A percentile compares a stretch with the other conserved stretches of the same genome.
These are phyloP conservation scores for Copidosoma floridanum DNA, from an alignment of 1,140 invertebrate genomes.

Conservation along the genomic window DNA sequence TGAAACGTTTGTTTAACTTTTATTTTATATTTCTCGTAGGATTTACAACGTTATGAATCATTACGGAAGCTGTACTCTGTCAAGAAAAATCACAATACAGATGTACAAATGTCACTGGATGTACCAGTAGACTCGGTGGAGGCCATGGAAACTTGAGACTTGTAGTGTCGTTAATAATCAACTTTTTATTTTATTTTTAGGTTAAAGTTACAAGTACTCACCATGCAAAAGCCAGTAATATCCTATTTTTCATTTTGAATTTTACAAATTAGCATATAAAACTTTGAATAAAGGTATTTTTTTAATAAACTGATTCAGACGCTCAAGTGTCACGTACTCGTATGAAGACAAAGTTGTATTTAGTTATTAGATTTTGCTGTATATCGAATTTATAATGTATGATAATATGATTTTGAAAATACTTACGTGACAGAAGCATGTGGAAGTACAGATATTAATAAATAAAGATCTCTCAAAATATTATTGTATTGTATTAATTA, in stretches of 20 bases:
- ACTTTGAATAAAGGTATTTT: constrained; percentile 16
- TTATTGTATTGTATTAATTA: too few species aligned
- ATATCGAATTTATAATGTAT: background rate
- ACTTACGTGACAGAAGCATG: too few species aligned
- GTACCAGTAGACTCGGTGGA: constrained; percentile 47
- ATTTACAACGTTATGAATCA: constrained; percentile 61
- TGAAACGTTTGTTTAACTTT: background rate
- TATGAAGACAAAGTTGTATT: constrained; percentile 6
- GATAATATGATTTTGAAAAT: too few species aligned
- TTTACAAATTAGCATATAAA: constrained; percentile 16
- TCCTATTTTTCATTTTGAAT: constrained; percentile 9
- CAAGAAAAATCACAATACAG: constrained; percentile 45
- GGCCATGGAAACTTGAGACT: constrained; percentile 53
- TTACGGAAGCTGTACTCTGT: constrained; percentile 59
- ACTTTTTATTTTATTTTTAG: constrained; percentile 1
- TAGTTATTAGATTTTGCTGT: constrained; percentile 1
- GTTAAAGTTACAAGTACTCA: constrained; percentile 1
- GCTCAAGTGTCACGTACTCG: background rate
- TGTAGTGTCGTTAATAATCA: background rate
- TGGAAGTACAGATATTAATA: too few species aligned
- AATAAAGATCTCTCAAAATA: too few species aligned
- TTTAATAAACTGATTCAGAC: constrained; percentile 9
- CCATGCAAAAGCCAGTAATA: background rate
- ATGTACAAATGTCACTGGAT: constrained; percentile 48
- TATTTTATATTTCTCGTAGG: constrained; percentile 42